Evolutionary conservation across 2,113 vertebrate species (phyloP).

Genomic region (Hiodon alosoides): DNA sequence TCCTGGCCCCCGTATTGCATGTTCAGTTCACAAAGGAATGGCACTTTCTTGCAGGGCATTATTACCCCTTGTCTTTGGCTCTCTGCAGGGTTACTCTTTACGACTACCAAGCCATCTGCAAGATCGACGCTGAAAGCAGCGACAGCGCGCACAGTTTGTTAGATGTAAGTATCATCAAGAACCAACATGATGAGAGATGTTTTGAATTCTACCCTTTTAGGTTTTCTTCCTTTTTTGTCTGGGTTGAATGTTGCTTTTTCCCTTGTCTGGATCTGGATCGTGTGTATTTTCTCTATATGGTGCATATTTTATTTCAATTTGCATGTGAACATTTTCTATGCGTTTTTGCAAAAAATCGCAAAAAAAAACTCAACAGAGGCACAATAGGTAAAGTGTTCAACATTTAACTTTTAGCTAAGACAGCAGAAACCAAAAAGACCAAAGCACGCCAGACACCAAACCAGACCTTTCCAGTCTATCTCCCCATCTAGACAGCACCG

Average conservation of each 20-base stretch:
- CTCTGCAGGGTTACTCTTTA: constrained; percentile 84
- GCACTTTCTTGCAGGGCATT: background rate
- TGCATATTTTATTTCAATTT: background rate
- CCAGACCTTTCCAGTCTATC: too few species aligned
- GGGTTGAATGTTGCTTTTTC: background rate
- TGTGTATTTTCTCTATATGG: background rate
- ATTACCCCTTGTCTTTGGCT: constrained; percentile 34
- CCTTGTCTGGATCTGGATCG: background rate
- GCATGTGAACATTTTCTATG: background rate
- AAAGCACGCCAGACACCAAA: background rate
- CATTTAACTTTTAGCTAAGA: too few species aligned
- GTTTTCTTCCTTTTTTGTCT: background rate
- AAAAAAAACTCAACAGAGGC: too few species aligned
- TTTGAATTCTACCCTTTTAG: background rate
- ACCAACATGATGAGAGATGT: background rate
- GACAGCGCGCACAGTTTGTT: constrained; percentile 80
- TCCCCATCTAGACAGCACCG: too few species aligned
- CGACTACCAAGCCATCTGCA: constrained; percentile 95
- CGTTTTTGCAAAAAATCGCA: background rate
- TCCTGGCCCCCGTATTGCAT: constrained; percentile 6
- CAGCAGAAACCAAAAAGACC: background rate
- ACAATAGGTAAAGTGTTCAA: too few species aligned
- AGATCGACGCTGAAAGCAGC: constrained; percentile 86
- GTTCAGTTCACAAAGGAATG: background rate
- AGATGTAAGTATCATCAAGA: constrained; percentile 74